Conservation (phyloP, 2,888 invertebrate species). For the Drosophila phalerata region DNA sequence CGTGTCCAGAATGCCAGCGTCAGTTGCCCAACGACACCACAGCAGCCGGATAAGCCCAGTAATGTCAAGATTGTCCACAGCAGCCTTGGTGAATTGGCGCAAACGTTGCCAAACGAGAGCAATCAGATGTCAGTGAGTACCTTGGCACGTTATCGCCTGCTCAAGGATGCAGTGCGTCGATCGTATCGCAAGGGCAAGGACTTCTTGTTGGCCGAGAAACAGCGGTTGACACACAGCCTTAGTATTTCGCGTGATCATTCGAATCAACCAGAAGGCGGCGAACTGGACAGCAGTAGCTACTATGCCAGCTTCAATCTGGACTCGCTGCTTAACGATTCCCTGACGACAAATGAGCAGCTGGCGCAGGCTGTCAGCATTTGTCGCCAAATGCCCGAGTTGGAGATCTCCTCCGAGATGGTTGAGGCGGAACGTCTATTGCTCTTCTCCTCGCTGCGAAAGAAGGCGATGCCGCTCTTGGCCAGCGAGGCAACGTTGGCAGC, state of each 20-base stretch:
- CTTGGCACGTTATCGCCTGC: conserved; percentile 74
- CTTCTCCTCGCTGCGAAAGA: conserved; percentile 78
- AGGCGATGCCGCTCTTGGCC: neutral
- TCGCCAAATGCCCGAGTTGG: conserved; percentile 85
- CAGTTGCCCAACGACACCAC: conserved; percentile 74
- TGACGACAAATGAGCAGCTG: conserved; percentile 83
- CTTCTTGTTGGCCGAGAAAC: conserved; percentile 77
- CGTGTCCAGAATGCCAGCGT: conserved; percentile 48
- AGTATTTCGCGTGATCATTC: conserved; percentile 67
- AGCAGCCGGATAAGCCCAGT: conserved; percentile 33
- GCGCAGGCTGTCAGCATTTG: conserved; percentile 86
- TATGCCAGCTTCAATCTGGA: conserved; percentile 73
- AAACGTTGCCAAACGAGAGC: conserved; percentile 51
- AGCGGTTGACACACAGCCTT: conserved; percentile 71
- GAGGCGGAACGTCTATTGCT: conserved; percentile 86
- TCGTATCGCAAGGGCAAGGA: conserved; percentile 83
- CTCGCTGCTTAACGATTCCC: conserved; percentile 70
- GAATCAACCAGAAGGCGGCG: conserved; percentile 63
- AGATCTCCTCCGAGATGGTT: conserved; percentile 86
- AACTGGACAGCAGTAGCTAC: conserved; percentile 63
- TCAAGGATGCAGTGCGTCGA: conserved; percentile 82
- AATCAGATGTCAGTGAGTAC: conserved; percentile 65
- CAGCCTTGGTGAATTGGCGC: conserved; percentile 62
- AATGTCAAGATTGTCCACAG: conserved; percentile 35
- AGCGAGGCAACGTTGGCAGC: conserved; percentile 22